Conservation (phyloP, 2,888 invertebrate species). For the Calephelis perditalis region DNA sequence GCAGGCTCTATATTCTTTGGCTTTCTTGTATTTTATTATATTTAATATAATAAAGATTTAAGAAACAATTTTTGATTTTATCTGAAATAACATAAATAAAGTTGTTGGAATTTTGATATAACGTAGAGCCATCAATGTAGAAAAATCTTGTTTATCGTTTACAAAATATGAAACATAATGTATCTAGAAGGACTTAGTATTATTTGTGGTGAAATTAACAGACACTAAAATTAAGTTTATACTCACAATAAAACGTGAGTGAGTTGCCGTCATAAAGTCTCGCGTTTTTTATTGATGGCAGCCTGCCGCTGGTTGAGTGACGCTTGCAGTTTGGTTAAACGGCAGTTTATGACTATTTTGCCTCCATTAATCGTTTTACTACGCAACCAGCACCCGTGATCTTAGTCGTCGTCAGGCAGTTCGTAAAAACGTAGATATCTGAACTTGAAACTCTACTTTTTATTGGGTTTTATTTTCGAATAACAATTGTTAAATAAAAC, state of each 20-base stretch:
- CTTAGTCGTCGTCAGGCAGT: conserved; percentile 54
- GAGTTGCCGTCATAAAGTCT: conserved; percentile 78
- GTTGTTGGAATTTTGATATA: background rate
- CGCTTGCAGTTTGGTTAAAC: conserved; percentile 77
- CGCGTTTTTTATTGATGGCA: conserved; percentile 76
- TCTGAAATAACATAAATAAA: too few species aligned
- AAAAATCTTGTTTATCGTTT: conserved; percentile 34
- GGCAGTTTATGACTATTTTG: conserved; percentile 77
- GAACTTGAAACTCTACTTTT: conserved; percentile 15
- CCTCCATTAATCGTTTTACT: conserved; percentile 77
- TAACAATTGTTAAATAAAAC: background rate
- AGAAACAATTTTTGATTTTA: too few species aligned
- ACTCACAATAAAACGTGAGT: conserved; percentile 78
- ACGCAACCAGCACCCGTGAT: conserved; percentile 68
- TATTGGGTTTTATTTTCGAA: background rate
- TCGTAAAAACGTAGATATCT: conserved; percentile 5
- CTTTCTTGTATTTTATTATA: too few species aligned
- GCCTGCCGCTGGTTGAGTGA: conserved; percentile 69
- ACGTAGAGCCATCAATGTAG: background rate
- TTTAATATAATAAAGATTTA: too few species aligned
- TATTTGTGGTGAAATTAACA: conserved; percentile 78
- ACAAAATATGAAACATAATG: conserved; percentile 69
- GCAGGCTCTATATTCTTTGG: too few species aligned
- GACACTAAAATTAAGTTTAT: conserved; percentile 79
- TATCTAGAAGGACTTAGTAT: conserved; percentile 57